These are phyloP conservation scores for Cancer borealis DNA, from an alignment of 2,888 invertebrate species.

Conservation along the genomic window DNA sequence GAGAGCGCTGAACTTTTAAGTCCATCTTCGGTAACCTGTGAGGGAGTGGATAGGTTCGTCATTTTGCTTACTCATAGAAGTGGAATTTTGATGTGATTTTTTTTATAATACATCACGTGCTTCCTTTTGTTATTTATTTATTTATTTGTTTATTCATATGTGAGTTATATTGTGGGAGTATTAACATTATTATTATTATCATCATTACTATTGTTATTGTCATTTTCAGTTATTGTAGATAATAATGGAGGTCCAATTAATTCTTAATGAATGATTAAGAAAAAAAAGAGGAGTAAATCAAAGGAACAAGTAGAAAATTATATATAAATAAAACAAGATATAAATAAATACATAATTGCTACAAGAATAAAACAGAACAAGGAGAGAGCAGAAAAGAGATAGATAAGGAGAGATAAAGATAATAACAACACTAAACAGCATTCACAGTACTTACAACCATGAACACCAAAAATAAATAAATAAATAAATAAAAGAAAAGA, in stretches of 20 bases:
- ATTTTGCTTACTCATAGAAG: not conserved
- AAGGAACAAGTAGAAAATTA: not conserved
- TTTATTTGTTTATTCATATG: too few species aligned
- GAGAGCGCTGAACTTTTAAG: slow-evolving; percentile 66
- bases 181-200: too few species aligned
- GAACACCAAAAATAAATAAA: not conserved
- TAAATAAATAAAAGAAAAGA: not conserved
- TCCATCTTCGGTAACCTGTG: slow-evolving; percentile 67
- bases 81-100: too few species aligned
- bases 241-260: not conserved
- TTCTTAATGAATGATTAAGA: too few species aligned
- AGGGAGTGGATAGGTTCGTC: not conserved
- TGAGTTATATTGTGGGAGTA: too few species aligned
- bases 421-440: not conserved
- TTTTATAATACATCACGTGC: too few species aligned
- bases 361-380: too few species aligned
- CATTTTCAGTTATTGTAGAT: not conserved
- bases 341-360: not conserved
- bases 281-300: not conserved
- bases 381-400: not conserved
- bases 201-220: too few species aligned
- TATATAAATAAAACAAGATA: not conserved
- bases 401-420: not conserved
- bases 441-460: not conserved
- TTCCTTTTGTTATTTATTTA: slow-evolving; percentile 18